Evolutionary conservation across 2,797 vertebrate species (phyloP).

Genomic region (Pyrocephalus nanus): DNA sequence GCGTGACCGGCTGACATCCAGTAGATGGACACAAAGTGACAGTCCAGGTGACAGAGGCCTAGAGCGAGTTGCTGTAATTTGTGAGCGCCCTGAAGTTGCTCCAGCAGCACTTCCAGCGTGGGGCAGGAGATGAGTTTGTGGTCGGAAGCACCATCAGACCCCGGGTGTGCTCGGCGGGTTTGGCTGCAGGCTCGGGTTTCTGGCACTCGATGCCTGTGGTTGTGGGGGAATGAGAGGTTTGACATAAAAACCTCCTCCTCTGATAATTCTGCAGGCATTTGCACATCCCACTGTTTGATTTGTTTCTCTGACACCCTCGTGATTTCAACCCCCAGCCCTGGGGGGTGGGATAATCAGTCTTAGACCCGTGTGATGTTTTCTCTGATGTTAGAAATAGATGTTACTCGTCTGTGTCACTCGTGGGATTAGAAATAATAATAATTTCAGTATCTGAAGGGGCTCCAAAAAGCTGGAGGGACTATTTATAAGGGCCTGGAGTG

Average conservation of each 20-base stretch:
- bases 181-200: background rate
- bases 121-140: background rate
- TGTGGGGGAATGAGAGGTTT: background rate
- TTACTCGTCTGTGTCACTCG: accelerated
- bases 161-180: background rate
- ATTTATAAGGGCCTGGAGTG: accelerated
- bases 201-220: background rate
- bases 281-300: background rate
- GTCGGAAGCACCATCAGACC: background rate
- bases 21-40: background rate
- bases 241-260: background rate
- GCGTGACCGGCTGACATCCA: background rate
- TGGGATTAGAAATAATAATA: background rate
- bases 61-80: background rate
- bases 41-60: background rate
- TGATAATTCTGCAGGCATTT: background rate
- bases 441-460: background rate
- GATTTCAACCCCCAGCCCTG: background rate
- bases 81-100: background rate
- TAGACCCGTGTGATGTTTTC: background rate
- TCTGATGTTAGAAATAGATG: background rate
- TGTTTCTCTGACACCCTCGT: background rate
- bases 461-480: background rate
- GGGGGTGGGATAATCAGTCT: background rate
- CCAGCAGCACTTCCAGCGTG: background rate